Base-by-base conservation (phyloP, 1,140 invertebrate genomes). In the Pachypsylla venusta region DNA sequence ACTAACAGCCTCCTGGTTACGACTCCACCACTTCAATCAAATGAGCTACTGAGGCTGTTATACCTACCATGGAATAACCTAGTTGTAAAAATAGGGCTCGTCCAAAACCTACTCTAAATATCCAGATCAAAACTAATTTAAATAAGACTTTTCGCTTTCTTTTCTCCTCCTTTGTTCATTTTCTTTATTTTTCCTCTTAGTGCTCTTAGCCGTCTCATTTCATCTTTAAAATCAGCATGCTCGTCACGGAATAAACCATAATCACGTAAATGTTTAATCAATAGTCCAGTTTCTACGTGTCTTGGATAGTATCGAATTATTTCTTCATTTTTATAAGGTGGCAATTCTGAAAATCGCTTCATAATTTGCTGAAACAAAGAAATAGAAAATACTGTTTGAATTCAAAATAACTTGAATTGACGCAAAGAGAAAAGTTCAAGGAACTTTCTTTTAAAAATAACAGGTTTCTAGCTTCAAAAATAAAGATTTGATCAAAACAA, bases 191-290 rank as follows among this genome's bases (percentile, higher is more conserved):
- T 95, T 16, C 91, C 92, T 59, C 89, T 73, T 14, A 94, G 74
- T 56, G 75, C 80, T 63, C 83, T 75, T 58, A 88, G 72, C 60
- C 88, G 74, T 60, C 78, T 76, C 81, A 91, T 91, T 72, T 95
- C 91, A 40, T 96, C 91, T 62, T 83, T 84, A 66, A 94, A 95
- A 74, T 95, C 93, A 70, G 82, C 70, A 75, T 95, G 92, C 69
- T 95, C 91, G 72, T 95, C 89, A 65, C 91, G 74, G 68, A 77
- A 93, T 2, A 93, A 70, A 1, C 89, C 88, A 69, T 90, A 90
- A 28, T 79, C 70, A 13, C 88, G 70, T 16, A 92, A 70, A 60
- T 80, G 74, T 55, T 72, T 74, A 81, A 89, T 87, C 1, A 94
- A 70, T 14, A 71, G 64, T 59, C 81, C 74, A 0, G 82, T 87